A percentile compares a stretch with the other conserved stretches of the same genome.
Conservation (phyloP, 2,888 invertebrate genomes). For the Pinctada fucata region DNA sequence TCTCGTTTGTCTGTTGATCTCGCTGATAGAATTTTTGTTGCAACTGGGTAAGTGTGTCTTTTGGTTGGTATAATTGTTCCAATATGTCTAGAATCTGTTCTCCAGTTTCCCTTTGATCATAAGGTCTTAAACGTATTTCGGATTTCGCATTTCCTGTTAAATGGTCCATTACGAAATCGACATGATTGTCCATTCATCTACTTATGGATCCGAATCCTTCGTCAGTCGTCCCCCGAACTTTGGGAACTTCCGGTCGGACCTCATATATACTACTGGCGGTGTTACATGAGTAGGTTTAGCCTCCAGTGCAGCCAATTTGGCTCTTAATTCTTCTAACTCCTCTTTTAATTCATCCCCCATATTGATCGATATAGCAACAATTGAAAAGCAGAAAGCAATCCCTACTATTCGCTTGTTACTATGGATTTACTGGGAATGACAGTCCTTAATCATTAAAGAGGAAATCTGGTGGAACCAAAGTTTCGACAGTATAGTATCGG, state of each 20-base stretch:
- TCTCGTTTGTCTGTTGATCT: no score
- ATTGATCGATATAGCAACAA: slow-evolving; percentile 13
- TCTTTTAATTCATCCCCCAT: background rate
- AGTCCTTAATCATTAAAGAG: background rate
- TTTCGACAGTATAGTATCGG: background rate
- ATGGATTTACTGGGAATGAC: background rate
- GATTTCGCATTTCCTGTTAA: slow-evolving; percentile 7
- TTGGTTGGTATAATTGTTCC: no score
- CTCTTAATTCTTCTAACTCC: slow-evolving; percentile 8
- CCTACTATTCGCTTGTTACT: slow-evolving; percentile 14
- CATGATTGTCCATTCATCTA: slow-evolving; percentile 11
- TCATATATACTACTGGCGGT: slow-evolving; percentile 4
- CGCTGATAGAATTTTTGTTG: no score
- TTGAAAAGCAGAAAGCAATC: slow-evolving; percentile 14
- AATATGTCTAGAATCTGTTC: no score
- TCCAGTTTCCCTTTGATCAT: no score
- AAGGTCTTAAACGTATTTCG: background rate
- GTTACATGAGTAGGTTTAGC: background rate
- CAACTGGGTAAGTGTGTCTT: no score
- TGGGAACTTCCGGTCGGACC: background rate
- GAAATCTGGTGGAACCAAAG: background rate
- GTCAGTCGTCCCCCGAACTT: background rate
- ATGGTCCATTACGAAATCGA: slow-evolving; percentile 7
- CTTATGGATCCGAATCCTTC: slow-evolving; percentile 9
- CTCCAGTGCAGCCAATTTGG: background rate